phyloP scores from a whole-genome alignment of 2,113 vertebrate species.

The Neodontobutis hainanensis region DNA sequence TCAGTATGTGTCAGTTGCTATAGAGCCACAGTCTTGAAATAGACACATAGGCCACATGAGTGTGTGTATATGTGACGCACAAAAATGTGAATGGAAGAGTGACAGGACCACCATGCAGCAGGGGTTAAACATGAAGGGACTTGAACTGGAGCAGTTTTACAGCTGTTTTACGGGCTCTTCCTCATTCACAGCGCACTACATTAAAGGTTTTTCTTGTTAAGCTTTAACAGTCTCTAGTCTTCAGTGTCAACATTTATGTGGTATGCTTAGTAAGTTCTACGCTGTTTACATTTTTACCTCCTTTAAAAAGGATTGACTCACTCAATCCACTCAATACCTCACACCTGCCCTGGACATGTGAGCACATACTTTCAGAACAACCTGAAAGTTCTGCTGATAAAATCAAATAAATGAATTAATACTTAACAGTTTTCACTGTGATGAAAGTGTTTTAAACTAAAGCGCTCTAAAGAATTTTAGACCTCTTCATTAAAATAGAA shows the following conservation, averaged over 20 bases:
- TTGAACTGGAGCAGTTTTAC: conserved; percentile 37
- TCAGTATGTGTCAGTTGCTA: conserved; percentile 57
- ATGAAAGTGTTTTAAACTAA: conserved; percentile 1
- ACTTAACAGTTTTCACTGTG: no score
- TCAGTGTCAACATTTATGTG: conserved; percentile 31
- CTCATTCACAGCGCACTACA: not conserved
- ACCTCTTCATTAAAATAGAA: conserved; percentile 73
- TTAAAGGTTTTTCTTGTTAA: conserved; percentile 35
- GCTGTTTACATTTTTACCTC: conserved; percentile 42
- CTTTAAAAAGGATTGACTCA: conserved; percentile 22
- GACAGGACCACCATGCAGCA: conserved; percentile 55
- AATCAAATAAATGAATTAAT: no score
- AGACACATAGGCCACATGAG: conserved; percentile 52
- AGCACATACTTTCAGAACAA: conserved; percentile 23
- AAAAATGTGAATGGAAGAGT: conserved; percentile 40
- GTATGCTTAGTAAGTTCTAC: conserved; percentile 24
- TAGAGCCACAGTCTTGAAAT: conserved; percentile 59
- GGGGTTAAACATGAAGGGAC: conserved; percentile 38
- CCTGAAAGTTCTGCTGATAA: not conserved
- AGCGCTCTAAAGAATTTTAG: conserved; percentile 62
- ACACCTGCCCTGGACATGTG: conserved; percentile 39
- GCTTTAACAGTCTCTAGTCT: conserved; percentile 18
- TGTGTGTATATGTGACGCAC: conserved; percentile 26
- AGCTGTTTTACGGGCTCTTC: conserved; percentile 17
- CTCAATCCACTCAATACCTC: no score